A percentile compares a stretch with the other conserved stretches of the same genome.
These are phyloP conservation scores for Tringa solitaria DNA, from an alignment of 2,113 vertebrate species.

Conservation along the genomic window DNA sequence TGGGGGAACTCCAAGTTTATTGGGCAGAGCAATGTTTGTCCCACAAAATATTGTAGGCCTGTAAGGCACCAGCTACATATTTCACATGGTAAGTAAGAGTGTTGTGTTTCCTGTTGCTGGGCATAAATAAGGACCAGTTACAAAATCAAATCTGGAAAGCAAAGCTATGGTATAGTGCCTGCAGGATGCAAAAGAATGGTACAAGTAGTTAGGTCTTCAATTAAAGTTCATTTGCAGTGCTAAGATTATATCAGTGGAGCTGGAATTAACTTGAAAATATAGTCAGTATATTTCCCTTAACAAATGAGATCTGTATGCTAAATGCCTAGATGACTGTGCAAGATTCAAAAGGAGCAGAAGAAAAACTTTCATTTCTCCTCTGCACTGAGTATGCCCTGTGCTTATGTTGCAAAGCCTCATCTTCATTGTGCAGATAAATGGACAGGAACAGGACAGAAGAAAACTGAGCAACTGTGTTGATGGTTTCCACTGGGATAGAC, in stretches of 20 bases:
- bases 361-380: neutral
- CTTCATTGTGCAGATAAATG: neutral
- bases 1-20: neutral
- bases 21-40: neutral
- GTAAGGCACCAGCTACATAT: neutral
- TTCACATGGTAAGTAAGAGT: neutral
- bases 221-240: neutral
- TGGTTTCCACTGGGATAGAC: neutral
- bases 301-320: neutral
- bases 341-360: neutral
- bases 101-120: neutral
- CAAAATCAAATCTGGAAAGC: neutral
- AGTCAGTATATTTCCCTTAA: neutral
- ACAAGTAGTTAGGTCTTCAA: neutral
- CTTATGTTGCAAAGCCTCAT: neutral
- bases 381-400: neutral
- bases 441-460: neutral
- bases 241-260: neutral
- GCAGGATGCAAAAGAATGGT: neutral
- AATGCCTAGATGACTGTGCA: neutral
- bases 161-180: neutral
- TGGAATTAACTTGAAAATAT: neutral
- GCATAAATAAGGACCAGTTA: neutral
- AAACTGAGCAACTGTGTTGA: neutral
- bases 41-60: neutral